Conservation (phyloP, 2,888 invertebrate genomes). For the Diplolepis rosae region DNA sequence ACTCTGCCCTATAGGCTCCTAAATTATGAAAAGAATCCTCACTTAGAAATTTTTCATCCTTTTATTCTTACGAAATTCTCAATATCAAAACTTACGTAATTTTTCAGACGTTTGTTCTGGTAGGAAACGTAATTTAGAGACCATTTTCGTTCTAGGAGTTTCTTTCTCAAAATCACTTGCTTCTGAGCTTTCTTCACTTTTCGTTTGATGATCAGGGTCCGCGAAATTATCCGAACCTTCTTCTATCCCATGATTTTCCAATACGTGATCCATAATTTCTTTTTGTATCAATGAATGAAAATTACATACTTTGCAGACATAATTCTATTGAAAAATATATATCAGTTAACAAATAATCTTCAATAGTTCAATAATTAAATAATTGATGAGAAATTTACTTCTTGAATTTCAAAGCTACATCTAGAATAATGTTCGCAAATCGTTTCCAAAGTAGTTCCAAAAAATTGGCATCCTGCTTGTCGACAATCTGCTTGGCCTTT, state of each 20-base stretch:
- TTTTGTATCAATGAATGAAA: slow-evolving; percentile 54
- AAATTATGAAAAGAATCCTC: background rate
- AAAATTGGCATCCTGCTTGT: slow-evolving; percentile 63
- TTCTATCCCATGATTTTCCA: slow-evolving; percentile 54
- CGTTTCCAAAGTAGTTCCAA: slow-evolving; percentile 52
- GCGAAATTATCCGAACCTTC: slow-evolving; percentile 39
- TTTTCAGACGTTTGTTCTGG: background rate
- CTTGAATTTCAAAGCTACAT: slow-evolving; percentile 60
- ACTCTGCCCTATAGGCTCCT: slow-evolving; percentile 6
- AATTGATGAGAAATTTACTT: slow-evolving; percentile 45
- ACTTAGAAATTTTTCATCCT: background rate
- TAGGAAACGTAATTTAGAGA: slow-evolving; percentile 1
- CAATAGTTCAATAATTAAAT: background rate
- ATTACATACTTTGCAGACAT: slow-evolving; percentile 65
- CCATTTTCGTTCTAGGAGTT: background rate
- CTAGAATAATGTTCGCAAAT: slow-evolving; percentile 62
- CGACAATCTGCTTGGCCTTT: slow-evolving; percentile 57
- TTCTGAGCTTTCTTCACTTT: slow-evolving; percentile 38
- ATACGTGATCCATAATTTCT: slow-evolving; percentile 60
- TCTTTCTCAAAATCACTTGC: slow-evolving; percentile 43
- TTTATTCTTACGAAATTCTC: background rate
- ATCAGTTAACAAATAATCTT: background rate
- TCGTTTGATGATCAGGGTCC: slow-evolving; percentile 42
- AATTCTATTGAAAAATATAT: slow-evolving; percentile 53
- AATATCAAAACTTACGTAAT: background rate